Base-by-base conservation (phyloP, 2,888 invertebrate genomes). In the Mimumesa dahlbomi region DNA sequence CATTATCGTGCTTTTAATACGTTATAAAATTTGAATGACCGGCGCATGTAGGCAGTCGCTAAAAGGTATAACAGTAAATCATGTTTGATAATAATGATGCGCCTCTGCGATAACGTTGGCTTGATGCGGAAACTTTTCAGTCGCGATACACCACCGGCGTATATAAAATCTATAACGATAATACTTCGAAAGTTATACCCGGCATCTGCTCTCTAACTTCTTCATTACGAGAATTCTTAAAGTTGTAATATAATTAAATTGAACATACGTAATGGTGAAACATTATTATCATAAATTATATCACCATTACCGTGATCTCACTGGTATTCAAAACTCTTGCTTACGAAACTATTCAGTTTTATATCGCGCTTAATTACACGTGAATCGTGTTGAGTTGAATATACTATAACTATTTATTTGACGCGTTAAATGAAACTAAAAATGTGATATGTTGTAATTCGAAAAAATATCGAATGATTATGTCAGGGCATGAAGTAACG, bases 1-100 rank as follows among this genome's bases (percentile, higher is more conserved):
- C 57, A 70, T 76, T 70, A 73, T 63, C 70, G 61, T 21, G 77
- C 73, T 76, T 76, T 76, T 70, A 73, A 73, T 70, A 45, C 56
- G 73, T 58, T 76, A 64, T 63, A 76, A 76, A 76, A 77, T 76
- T 76, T 45, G 43, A 54, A 70, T 46, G 53, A 25, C 43, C 46
- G 9, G 36, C 19, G 18, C 14, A 53, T n/a, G n/a, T 36, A 46
- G 22, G 50, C 63, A 69, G 52, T 43, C 31, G 50, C 58, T 58
- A 61, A 56, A 64, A 65, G 64, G 62, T 64, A 65, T 75, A 73
- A 69, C 49, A 58, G 65, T 63, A 53, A 74, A 64, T 72, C 62
- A 67, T 66, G 64, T 77, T 77, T 66, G 57, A 77, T 70, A 58
- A 71, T 77, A 74, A 76, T 40, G 61, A 53, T 25, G 48, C 57